Conservation (phyloP, 2,888 invertebrate species). For the Agelastica alni region DNA sequence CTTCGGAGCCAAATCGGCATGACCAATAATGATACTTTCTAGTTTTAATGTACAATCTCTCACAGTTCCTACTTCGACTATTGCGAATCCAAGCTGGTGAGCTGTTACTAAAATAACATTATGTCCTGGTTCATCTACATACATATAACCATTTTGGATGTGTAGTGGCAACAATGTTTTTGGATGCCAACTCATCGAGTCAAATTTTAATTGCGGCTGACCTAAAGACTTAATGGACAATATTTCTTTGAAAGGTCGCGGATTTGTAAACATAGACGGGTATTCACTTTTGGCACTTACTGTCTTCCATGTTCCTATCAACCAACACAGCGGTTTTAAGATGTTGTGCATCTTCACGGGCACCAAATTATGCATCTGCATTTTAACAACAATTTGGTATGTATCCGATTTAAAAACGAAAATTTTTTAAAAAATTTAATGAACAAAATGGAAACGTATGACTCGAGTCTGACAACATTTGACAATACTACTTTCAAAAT, state of each 20-base stretch:
- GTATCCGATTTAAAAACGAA: too few species aligned
- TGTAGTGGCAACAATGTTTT: conserved; percentile 64
- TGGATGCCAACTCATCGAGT: conserved; percentile 60
- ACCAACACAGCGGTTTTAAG: conserved; percentile 1
- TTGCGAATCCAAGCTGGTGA: conserved; percentile 66
- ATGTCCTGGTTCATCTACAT: conserved; percentile 59
- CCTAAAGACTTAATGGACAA: conserved; percentile 63
- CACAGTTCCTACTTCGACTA: conserved; percentile 63
- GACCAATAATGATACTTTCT: conserved; percentile 57
- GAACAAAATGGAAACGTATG: too few species aligned
- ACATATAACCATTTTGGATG: conserved; percentile 65
- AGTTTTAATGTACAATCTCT: conserved; percentile 51
- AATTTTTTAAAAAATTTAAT: too few species aligned
- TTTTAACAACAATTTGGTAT: conserved; percentile 1
- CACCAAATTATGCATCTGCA: background rate
- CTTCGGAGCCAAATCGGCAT: conserved; percentile 63
- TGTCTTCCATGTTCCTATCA: background rate
- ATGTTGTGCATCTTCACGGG: background rate
- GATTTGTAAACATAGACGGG: conserved; percentile 60
- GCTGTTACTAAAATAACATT: conserved; percentile 57
- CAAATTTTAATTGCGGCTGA: conserved; percentile 66
- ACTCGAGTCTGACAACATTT: too few species aligned
- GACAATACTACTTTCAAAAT: too few species aligned
- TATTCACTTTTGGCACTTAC: conserved; percentile 59
- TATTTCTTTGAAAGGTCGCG: conserved; percentile 63